Conservation (phyloP, 2,113 vertebrate genomes). For the Catharus fuscescens region DNA sequence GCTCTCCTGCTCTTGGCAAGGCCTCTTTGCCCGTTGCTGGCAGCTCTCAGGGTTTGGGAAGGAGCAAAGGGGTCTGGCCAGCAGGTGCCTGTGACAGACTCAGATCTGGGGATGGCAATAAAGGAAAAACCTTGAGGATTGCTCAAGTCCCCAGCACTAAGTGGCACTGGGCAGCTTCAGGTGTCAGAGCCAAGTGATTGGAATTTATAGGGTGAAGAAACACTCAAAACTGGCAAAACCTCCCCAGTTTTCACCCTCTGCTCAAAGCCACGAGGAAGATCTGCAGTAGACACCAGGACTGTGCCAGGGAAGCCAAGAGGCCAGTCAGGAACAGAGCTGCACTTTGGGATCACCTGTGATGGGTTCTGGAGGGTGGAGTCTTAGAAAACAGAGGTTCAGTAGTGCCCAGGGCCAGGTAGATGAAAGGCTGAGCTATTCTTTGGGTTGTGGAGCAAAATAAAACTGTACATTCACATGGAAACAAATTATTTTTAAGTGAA, state of each 20-base stretch:
- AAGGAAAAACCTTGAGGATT: neutral
- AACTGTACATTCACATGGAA: neutral
- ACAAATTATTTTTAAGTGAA: neutral
- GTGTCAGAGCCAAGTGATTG: neutral
- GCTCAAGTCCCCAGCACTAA: neutral
- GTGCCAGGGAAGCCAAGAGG: neutral
- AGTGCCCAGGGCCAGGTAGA: neutral
- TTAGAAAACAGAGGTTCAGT: neutral
- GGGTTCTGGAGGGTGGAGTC: neutral
- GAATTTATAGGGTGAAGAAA: neutral
- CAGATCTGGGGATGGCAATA: fast-evolving
- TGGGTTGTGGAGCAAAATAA: neutral
- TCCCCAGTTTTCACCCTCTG: neutral
- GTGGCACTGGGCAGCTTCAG: neutral
- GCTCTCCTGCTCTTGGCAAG: neutral
- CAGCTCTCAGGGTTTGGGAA: neutral
- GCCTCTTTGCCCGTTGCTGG: neutral
- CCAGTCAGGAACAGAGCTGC: neutral
- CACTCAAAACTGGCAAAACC: fast-evolving
- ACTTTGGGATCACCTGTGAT: neutral
- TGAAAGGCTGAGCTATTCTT: neutral
- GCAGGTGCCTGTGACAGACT: neutral
- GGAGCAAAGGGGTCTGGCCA: fast-evolving
- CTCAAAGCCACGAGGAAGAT: neutral
- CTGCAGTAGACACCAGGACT: fast-evolving